Evolutionary conservation across 2,888 invertebrate genomes (phyloP).

Genomic region (Ischnus inquisitorius): DNA sequence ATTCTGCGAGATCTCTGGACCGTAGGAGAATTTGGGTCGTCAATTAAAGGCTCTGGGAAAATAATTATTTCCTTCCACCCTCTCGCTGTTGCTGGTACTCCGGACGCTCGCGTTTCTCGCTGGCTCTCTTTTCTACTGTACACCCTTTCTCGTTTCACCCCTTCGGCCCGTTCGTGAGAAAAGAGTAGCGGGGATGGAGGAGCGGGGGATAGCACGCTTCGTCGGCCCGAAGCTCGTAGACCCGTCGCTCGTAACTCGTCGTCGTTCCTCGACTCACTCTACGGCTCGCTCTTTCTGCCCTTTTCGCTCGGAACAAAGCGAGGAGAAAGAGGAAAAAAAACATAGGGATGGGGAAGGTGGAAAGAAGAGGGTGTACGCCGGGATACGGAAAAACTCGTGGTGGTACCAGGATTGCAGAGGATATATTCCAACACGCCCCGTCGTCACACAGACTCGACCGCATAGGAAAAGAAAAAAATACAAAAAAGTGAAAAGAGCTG

Average conservation of each 20-base stretch:
- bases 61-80: slow-evolving; percentile 59
- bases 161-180: slow-evolving; percentile 6
- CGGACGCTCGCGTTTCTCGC: not conserved
- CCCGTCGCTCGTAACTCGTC: slow-evolving; percentile 54
- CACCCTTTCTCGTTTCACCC: slow-evolving; percentile 36
- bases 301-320: slow-evolving; percentile 33
- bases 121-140: slow-evolving; percentile 13
- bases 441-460: slow-evolving; percentile 24
- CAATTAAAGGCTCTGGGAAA: slow-evolving; percentile 51
- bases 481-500: slow-evolving; percentile 15
- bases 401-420: slow-evolving; percentile 48
- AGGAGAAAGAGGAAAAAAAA: slow-evolving; percentile 10
- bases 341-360: not conserved
- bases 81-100: slow-evolving; percentile 21
- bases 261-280: slow-evolving; percentile 31
- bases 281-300: slow-evolving; percentile 14
- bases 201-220: slow-evolving; percentile 39
- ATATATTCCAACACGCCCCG: slow-evolving; percentile 46
- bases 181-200: not conserved
- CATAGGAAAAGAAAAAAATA: slow-evolving; percentile 19
- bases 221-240: slow-evolving; percentile 40
- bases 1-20: slow-evolving; percentile 30
- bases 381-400: slow-evolving; percentile 46
- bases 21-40: slow-evolving; percentile 39
- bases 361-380: not conserved